Percentiles rank a stretch among this genome's conserved stretches.
Conservation (phyloP, 2,888 invertebrate genomes). For the Caenorhabditis sp. region DNA sequence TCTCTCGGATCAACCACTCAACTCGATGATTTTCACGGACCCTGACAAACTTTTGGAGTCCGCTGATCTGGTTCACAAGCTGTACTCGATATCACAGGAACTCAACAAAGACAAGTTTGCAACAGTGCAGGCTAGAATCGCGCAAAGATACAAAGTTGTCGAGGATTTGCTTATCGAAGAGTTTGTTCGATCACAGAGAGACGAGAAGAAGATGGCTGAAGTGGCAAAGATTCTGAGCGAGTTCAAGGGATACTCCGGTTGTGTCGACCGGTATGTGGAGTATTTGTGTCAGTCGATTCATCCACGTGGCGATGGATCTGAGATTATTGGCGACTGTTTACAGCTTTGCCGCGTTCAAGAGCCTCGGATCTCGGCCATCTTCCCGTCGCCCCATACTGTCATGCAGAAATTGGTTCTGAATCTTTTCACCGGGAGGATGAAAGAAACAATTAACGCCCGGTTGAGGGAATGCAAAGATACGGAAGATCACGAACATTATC, state of each 20-base stretch:
- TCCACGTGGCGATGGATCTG: constrained; percentile 86
- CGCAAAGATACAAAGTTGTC: constrained; percentile 83
- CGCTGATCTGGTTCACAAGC: constrained; percentile 97
- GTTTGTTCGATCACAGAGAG: constrained; percentile 92
- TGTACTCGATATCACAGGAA: constrained; percentile 96
- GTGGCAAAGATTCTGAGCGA: constrained; percentile 94
- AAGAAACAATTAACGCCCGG: constrained; percentile 90
- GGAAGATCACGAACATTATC: constrained; percentile 91
- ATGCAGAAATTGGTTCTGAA: constrained; percentile 97
- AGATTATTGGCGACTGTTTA: constrained; percentile 93
- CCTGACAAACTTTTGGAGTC: constrained; percentile 92
- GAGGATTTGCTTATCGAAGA: constrained; percentile 90
- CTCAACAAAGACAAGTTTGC: constrained; percentile 79
- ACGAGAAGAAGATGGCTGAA: constrained; percentile 93
- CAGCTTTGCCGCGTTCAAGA: constrained; percentile 92
- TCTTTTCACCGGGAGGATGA: constrained; percentile 91
- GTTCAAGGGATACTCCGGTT: constrained; percentile 96
- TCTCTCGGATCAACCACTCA: constrained; percentile 90
- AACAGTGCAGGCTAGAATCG: constrained; percentile 80
- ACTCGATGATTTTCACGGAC: constrained; percentile 92
- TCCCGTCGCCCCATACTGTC: constrained; percentile 95
- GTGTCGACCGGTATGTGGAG: constrained; percentile 97
- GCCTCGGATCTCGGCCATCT: constrained; percentile 89
- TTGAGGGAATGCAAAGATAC: constrained; percentile 86
- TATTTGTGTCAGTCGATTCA: constrained; percentile 89